Percentiles rank a stretch among this genome's conserved stretches.
These are phyloP conservation scores for Tachina grossa DNA, from an alignment of 2,888 invertebrate genomes.

Conservation along the genomic window DNA sequence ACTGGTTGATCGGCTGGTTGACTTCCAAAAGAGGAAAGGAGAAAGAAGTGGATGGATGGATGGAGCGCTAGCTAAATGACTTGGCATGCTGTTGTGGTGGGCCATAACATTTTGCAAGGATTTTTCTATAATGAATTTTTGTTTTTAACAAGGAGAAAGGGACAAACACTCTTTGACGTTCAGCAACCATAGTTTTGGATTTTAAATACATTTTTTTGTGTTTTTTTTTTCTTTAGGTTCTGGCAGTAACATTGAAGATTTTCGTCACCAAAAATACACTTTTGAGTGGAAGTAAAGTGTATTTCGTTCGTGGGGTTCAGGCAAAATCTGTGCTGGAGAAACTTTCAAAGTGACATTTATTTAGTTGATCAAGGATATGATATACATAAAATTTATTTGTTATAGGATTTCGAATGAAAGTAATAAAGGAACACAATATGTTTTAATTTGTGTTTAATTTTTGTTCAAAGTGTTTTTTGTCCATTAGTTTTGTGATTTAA, in stretches of 20 bases:
- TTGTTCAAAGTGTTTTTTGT: too few species aligned
- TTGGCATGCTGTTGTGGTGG: slow-evolving; percentile 1
- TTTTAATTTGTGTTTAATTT: too few species aligned
- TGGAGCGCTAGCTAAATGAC: background rate
- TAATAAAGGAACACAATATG: too few species aligned
- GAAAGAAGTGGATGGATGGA: background rate
- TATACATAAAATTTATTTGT: too few species aligned
- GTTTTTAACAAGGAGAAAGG: background rate
- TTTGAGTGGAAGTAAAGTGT: slow-evolving; percentile 11
- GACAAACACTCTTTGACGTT: background rate
- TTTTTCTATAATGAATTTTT: slow-evolving; percentile 45
- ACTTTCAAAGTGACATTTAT: background rate
- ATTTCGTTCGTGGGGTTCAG: background rate
- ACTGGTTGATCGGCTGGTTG: slow-evolving; percentile 11
- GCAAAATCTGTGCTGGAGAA: background rate
- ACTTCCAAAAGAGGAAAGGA: background rate
- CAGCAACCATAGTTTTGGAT: slow-evolving; percentile 3
- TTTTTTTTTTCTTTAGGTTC: background rate
- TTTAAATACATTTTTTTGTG: slow-evolving; percentile 26
- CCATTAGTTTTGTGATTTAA: too few species aligned
- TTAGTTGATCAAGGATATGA: background rate
- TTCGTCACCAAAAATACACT: slow-evolving; percentile 52
- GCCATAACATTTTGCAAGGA: slow-evolving; percentile 36
- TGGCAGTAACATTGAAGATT: slow-evolving; percentile 29
- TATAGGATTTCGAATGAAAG: too few species aligned